These are phyloP conservation scores for Agriotes lineatus DNA, from an alignment of 2,888 invertebrate species.

Conservation along the genomic window DNA sequence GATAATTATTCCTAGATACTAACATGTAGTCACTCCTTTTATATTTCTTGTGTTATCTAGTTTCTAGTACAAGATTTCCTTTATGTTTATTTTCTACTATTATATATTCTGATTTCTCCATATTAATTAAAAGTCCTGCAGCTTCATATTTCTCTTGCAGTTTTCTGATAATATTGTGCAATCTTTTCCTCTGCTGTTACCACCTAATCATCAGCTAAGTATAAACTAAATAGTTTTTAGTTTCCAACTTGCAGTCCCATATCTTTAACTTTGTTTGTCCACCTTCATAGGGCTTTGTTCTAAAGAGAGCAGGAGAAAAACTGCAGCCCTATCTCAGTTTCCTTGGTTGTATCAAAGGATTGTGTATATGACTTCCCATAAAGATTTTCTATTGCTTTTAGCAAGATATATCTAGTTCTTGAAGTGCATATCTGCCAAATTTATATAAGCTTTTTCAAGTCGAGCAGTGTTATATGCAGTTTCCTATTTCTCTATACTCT, in stretches of 20 bases:
- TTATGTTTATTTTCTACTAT: not conserved
- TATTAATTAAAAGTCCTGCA: not conserved
- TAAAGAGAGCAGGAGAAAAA: too few species aligned
- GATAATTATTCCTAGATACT: not conserved
- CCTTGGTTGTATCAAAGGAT: not conserved
- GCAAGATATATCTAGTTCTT: not conserved
- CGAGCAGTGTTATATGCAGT: not conserved
- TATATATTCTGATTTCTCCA: too few species aligned
- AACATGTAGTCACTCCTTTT: not conserved
- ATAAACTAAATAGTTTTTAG: not conserved
- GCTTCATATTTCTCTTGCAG: not conserved
- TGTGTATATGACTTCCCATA: not conserved
- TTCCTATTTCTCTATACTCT: not conserved
- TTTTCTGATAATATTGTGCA: not conserved
- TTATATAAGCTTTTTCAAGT: not conserved
- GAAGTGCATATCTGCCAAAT: not conserved
- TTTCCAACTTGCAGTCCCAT: not conserved
- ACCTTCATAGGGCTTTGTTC: not conserved
- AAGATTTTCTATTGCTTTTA: not conserved
- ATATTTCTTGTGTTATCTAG: not conserved
- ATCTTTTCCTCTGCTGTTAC: not conserved
- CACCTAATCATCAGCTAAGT: not conserved
- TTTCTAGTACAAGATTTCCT: not conserved
- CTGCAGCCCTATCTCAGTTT: too few species aligned
- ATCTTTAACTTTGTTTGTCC: not conserved